Evolutionary conservation across 2,888 invertebrate species (phyloP).

Genomic region (Yponomeuta malinellus): DNA sequence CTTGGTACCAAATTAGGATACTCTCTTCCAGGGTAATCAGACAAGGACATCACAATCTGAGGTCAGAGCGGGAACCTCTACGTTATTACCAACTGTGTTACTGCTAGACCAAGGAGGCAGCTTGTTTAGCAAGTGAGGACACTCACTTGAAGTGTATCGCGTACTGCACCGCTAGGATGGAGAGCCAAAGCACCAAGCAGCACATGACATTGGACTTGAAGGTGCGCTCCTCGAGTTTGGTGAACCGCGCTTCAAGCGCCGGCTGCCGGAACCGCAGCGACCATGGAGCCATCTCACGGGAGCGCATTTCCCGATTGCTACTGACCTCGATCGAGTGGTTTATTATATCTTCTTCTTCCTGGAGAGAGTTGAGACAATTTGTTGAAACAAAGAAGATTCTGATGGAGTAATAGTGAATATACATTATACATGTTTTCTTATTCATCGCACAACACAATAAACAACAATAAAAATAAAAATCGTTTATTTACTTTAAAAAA

Average conservation of each 20-base stretch:
- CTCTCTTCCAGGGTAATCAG: too few species aligned
- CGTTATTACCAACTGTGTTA: too few species aligned
- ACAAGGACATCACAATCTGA: too few species aligned
- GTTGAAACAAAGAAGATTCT: not conserved
- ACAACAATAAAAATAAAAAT: too few species aligned
- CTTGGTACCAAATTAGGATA: too few species aligned
- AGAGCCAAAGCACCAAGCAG: constrained; percentile 93
- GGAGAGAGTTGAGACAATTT: constrained; percentile 21
- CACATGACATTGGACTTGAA: constrained; percentile 97
- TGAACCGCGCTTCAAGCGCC: constrained; percentile 89
- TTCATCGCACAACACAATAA: too few species aligned
- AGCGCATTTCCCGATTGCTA: constrained; percentile 91
- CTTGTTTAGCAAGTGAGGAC: too few species aligned
- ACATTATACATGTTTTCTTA: too few species aligned
- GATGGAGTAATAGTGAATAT: too few species aligned
- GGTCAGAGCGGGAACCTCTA: too few species aligned
- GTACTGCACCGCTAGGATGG: constrained; percentile 86
- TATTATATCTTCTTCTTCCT: constrained; percentile 84
- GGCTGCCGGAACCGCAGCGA: constrained; percentile 90
- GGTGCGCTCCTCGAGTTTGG: constrained; percentile 90
- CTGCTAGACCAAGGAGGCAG: too few species aligned
- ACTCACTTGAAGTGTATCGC: constrained; percentile 83
- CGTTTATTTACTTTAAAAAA: too few species aligned
- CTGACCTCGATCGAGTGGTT: constrained; percentile 92
- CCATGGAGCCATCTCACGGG: constrained; percentile 90